phyloP scores from a whole-genome alignment of 2,797 vertebrate genomes.

The Fundulus diaphanus region DNA sequence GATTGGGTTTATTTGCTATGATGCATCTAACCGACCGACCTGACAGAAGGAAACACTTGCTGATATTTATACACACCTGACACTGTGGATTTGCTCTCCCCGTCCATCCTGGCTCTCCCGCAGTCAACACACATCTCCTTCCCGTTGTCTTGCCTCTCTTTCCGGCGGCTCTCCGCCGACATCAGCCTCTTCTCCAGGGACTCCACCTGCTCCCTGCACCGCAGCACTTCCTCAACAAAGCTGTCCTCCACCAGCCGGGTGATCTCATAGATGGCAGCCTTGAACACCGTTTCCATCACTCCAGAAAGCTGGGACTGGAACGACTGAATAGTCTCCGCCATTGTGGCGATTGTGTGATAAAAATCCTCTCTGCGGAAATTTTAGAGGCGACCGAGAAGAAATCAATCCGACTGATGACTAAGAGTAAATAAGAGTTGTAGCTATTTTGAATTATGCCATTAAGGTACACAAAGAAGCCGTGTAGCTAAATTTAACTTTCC shows the following conservation, averaged over 20 bases:
- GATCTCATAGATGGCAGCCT: conserved; percentile 85
- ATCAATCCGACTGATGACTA: neutral
- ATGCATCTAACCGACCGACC: neutral
- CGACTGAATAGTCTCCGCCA: conserved; percentile 76
- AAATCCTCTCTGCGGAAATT: neutral
- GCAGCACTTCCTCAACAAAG: conserved; percentile 80
- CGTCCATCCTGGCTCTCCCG: conserved; percentile 47
- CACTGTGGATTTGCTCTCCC: conserved; percentile 25
- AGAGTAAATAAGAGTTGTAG: neutral
- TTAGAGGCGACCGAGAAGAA: neutral
- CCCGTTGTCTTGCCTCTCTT: conserved; percentile 53
- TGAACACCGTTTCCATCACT: conserved; percentile 85
- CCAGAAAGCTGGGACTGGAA: conserved; percentile 85
- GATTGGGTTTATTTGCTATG: neutral
- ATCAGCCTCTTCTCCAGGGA: conserved; percentile 78
- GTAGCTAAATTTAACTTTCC: neutral
- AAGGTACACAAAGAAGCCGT: neutral
- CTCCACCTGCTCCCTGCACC: conserved; percentile 80
- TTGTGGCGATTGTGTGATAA: conserved; percentile 15
- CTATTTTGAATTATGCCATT: neutral
- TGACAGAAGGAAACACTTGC: neutral
- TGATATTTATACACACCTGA: conserved; percentile 50
- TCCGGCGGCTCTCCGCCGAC: conserved; percentile 74
- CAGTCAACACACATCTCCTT: conserved; percentile 67
- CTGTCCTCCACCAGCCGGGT: conserved; percentile 83